A percentile compares a stretch with the other conserved stretches of the same genome.
Conservation (phyloP, 2,113 vertebrate genomes). For the Pollachius pollachius region DNA sequence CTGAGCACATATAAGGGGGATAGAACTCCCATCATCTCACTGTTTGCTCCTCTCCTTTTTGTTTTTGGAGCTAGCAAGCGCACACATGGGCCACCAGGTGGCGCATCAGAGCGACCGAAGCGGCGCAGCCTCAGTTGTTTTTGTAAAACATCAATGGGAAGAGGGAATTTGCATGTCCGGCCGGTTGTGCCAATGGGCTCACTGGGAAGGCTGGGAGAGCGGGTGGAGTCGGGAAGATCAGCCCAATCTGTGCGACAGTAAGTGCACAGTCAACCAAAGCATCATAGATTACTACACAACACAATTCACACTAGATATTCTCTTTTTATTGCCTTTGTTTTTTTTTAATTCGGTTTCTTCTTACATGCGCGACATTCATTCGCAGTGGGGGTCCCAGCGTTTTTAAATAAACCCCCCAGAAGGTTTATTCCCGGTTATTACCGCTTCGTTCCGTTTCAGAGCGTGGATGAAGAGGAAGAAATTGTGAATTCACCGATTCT, state of each 20-base stretch:
- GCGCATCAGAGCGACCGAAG: conserved; percentile 45
- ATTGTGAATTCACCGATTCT: conserved; percentile 38
- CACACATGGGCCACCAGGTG: conserved; percentile 37
- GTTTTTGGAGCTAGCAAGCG: no score
- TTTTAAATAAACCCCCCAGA: not conserved
- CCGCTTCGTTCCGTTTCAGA: conserved; percentile 11
- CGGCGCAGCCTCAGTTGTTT: not conserved
- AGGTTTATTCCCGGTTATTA: conserved; percentile 23
- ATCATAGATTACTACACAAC: conserved; percentile 52
- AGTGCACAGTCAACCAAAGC: conserved; percentile 69
- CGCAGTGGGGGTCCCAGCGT: no score
- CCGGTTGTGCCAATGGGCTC: conserved; percentile 68
- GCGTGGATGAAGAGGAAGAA: conserved; percentile 48
- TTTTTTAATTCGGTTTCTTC: conserved; percentile 16
- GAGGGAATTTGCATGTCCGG: conserved; percentile 71
- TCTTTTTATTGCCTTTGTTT: not conserved
- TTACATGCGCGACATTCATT: conserved; percentile 3
- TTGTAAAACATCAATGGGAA: conserved; percentile 71
- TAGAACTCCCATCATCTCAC: no score
- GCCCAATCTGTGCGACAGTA: conserved; percentile 58
- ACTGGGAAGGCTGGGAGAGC: conserved; percentile 58
- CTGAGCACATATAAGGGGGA: no score
- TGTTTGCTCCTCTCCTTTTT: no score
- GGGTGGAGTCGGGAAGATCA: conserved; percentile 72
- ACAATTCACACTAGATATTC: conserved; percentile 25